phyloP scores from a whole-genome alignment of 2,113 vertebrate species.

The Coracopsis vasa region DNA sequence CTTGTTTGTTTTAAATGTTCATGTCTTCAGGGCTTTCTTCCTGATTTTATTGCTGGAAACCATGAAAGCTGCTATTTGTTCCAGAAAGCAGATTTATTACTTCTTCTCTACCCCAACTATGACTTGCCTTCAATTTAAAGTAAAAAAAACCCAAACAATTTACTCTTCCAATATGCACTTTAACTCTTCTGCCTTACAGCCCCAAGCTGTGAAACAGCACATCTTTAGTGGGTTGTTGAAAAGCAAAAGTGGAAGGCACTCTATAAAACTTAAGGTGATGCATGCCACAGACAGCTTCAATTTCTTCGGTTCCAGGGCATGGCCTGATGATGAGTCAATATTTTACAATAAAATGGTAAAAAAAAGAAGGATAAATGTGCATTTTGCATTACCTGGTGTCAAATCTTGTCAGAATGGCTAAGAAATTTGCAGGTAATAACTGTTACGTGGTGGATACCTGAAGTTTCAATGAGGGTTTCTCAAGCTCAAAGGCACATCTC shows the following conservation, averaged over 20 bases:
- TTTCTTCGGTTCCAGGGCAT: background rate
- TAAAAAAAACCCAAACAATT: background rate
- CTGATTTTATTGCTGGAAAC: constrained; percentile 7
- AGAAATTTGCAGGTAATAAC: background rate
- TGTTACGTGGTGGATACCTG: background rate
- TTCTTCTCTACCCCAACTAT: background rate
- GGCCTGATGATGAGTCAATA: background rate
- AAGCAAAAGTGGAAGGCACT: background rate
- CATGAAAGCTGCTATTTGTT: constrained; percentile 13
- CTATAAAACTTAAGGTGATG: background rate
- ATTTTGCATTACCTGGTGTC: background rate
- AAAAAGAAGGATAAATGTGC: background rate
- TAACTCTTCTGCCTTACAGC: constrained; percentile 4
- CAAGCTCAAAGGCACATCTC: background rate
- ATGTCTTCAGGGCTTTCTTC: constrained; percentile 36
- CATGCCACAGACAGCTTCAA: background rate
- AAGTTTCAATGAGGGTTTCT: background rate
- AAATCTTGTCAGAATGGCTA: background rate
- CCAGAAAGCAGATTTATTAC: constrained; percentile 46
- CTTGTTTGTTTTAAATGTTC: constrained; percentile 50
- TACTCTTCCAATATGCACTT: background rate
- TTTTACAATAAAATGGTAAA: background rate
- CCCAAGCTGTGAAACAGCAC: background rate
- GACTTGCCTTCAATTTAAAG: background rate
- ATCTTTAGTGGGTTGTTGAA: background rate